Base-by-base conservation (phyloP, 2,113 vertebrate species). In the Gopherus flavomarginatus region DNA sequence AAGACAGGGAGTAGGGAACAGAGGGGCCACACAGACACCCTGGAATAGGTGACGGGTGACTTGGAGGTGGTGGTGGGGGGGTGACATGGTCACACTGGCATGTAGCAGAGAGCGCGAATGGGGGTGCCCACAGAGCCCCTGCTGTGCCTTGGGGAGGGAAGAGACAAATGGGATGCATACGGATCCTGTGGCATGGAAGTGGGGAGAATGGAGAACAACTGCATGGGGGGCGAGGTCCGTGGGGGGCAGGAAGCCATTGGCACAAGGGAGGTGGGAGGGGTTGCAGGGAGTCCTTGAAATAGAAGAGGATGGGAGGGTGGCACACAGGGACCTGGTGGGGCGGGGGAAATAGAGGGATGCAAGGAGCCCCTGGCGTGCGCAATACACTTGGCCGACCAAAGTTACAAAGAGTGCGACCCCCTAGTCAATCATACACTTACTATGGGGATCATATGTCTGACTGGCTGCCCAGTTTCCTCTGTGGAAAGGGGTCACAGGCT, bases 121-220 rank as follows among this genome's bases (percentile, higher is more conserved):
- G 82, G 72, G 80, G 80, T 35, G 62, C 92, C 94, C 90, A 86
- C 86, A 88, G 62, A 35, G 81, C 47, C 89, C 89, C 22, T 82
- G 87, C 62, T n/a, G 62, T n/a, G 52, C 52, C 56, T 11, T 1
- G 21, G 1, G 42, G 42, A 17, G 35, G 93, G 24, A 52, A 69
- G 0, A 0, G 85, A 90, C 79, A 56, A 91, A 53, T 35, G 5
- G 26, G 19, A 94, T 11, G 6, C 72, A 77, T 22, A 11, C 24
- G 6, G 72, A 6, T 6, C 24, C 72, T 44, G 21, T 24, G 24
- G 72, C 38, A 77, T 24, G 6, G 42, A 44, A n/a, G 38, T 42
- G 38, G 22, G 38, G 11, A 44, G 17, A 26, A 44, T 26, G 42
- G 38, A 38, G 24, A 31, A 72, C 65, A 21, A 72, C 16, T 72